phyloP scores from a whole-genome alignment of 2,113 vertebrate species.

The Rhabdornis inornatus region DNA sequence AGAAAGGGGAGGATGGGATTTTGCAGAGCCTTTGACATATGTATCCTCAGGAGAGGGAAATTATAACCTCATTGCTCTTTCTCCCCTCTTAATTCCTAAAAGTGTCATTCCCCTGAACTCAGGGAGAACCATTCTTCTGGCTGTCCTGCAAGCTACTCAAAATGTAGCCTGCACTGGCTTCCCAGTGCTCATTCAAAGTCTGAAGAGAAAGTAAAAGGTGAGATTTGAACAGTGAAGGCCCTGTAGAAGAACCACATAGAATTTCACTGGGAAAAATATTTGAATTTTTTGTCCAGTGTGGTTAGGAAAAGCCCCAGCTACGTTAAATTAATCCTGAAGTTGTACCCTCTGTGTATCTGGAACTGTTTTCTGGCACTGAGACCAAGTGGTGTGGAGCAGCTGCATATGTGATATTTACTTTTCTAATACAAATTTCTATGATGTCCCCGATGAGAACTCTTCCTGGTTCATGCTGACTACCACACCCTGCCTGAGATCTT shows the following conservation, averaged over 20 bases:
- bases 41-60: not conserved
- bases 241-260: not conserved
- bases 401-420: accelerated
- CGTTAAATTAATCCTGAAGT: not conserved
- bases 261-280: not conserved
- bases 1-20: not conserved
- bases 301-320: not conserved
- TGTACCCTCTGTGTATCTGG: not conserved
- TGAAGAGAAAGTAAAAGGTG: not conserved
- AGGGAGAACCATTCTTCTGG: not conserved
- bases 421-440: not conserved
- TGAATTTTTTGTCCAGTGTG: not conserved
- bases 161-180: not conserved
- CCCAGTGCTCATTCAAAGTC: not conserved
- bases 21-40: not conserved
- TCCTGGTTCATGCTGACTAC: not conserved
- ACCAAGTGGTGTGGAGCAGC: not conserved
- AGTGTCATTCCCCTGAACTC: not conserved
- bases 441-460: not conserved
- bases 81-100: not conserved
- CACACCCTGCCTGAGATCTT: not conserved
- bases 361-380: not conserved
- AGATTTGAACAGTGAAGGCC: not conserved
- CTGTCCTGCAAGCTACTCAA: not conserved
- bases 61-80: not conserved